Conservation (phyloP, 1,140 invertebrate genomes). For the Drosophila pallidifrons region DNA sequence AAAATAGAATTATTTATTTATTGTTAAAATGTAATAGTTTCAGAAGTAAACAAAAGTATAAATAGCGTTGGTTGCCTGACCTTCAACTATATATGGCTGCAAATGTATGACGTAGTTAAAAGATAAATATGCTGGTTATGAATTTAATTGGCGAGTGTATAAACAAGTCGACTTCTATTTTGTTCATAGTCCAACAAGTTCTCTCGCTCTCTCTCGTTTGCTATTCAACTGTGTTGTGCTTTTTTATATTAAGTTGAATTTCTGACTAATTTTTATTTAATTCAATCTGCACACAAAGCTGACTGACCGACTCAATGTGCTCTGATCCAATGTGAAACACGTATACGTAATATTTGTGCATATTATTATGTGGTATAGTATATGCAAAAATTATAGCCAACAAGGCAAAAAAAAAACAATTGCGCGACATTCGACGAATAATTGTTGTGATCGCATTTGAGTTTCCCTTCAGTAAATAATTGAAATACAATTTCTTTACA, state of each 20-base stretch:
- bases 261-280: conserved; percentile 2
- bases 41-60: too few species aligned
- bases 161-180: neutral
- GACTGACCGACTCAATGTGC: conserved; percentile 8
- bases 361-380: neutral
- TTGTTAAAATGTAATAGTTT: too few species aligned
- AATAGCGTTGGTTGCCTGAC: too few species aligned
- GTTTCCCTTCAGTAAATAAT: conserved; percentile 22
- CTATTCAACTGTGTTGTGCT: neutral
- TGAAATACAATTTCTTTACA: neutral
- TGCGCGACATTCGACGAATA: neutral
- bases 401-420: neutral
- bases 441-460: conserved; percentile 11
- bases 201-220: neutral
- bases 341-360: neutral
- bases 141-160: neutral
- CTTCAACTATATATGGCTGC: too few species aligned
- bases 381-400: neutral
- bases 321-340: conserved; percentile 2
- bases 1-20: too few species aligned
- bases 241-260: conserved; percentile 1
- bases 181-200: neutral
- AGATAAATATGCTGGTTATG: neutral
- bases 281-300: conserved; percentile 1
- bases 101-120: too few species aligned